These are phyloP conservation scores for Ariopsis seemanni DNA, from an alignment of 2,113 vertebrate genomes.

Conservation along the genomic window DNA sequence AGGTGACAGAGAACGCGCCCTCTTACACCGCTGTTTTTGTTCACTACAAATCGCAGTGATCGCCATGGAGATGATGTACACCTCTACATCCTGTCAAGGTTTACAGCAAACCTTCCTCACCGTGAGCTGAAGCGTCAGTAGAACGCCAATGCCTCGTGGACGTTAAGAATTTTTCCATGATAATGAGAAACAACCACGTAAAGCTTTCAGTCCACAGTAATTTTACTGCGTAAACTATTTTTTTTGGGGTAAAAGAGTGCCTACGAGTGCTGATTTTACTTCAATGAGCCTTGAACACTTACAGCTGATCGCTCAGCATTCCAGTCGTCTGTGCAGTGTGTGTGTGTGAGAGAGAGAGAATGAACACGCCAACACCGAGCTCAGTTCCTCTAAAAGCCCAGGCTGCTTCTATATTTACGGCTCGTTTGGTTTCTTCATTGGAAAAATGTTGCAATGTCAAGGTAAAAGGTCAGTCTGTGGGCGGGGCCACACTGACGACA, in stretches of 20 bases:
- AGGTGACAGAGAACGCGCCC: too few species aligned
- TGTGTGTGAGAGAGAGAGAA: not conserved
- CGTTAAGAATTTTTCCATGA: too few species aligned
- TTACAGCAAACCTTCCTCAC: not conserved
- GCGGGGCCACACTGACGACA: not conserved
- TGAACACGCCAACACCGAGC: not conserved
- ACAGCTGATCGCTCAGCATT: not conserved
- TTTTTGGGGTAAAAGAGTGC: not conserved
- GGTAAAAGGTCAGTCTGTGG: not conserved
- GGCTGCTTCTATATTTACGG: not conserved
- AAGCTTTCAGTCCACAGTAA: not conserved
- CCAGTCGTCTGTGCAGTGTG: not conserved
- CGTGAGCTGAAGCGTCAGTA: not conserved
- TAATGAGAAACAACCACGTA: not conserved
- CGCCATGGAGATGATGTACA: not conserved
- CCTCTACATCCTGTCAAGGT: not conserved
- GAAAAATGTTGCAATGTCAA: not conserved
- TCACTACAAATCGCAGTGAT: too few species aligned
- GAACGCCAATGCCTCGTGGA: not conserved
- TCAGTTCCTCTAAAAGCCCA: not conserved
- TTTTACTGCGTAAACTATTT: not conserved
- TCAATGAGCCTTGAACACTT: not conserved
- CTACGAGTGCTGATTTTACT: not conserved
- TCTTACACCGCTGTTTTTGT: too few species aligned
- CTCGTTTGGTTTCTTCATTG: conserved; percentile 4